Conservation (phyloP, 2,113 vertebrate species). For the Lamprotornis superbus region DNA sequence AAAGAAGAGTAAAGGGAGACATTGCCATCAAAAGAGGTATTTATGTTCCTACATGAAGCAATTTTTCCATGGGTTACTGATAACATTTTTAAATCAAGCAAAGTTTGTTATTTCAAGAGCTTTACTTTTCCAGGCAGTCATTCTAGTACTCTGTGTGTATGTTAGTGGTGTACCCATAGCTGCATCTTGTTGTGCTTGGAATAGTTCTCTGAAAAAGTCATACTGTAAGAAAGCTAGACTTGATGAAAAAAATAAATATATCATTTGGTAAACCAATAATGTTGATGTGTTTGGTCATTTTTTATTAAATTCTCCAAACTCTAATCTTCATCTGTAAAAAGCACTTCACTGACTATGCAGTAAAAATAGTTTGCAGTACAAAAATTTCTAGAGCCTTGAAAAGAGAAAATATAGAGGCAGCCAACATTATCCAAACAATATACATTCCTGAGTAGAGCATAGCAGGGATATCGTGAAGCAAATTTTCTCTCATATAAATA, state of each 20-base stretch:
- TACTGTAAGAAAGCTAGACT: neutral
- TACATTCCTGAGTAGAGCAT: neutral
- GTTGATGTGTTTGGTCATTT: neutral
- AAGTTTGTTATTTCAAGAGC: neutral
- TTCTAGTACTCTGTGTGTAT: neutral
- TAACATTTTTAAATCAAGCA: neutral
- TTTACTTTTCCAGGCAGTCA: neutral
- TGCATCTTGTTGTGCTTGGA: neutral
- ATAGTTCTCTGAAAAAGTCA: neutral
- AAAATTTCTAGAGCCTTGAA: neutral
- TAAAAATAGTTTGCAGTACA: neutral
- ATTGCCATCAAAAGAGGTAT: neutral
- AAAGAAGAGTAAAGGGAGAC: neutral
- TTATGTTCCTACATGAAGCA: neutral
- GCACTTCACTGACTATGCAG: neutral
- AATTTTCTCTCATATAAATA: neutral
- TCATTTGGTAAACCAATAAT: neutral
- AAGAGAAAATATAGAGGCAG: neutral
- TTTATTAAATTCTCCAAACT: neutral
- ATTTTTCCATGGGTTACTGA: neutral
- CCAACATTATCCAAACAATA: neutral
- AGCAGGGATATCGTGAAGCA: neutral
- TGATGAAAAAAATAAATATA: neutral
- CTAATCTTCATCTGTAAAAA: neutral
- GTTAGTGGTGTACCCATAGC: neutral